A percentile compares a stretch with the other conserved stretches of the same genome.
These are phyloP conservation scores for Drosophila testacea DNA, from an alignment of 2,888 invertebrate species.

Conservation along the genomic window DNA sequence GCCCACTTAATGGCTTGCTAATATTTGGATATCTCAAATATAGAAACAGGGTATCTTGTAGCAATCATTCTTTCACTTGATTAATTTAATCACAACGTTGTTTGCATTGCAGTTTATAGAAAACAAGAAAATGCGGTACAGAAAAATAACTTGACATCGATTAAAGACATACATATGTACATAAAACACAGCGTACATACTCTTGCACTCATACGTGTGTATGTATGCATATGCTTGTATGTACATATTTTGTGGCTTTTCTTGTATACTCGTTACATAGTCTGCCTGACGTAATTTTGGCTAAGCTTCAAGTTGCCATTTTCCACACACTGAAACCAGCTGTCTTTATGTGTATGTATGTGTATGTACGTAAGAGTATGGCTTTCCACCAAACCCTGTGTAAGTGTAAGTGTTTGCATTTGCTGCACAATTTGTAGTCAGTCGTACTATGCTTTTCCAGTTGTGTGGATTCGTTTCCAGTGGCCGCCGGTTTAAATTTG, in stretches of 20 bases:
- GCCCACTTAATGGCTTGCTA: neutral
- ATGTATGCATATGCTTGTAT: neutral
- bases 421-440: conserved; percentile 55
- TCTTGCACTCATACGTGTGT: neutral
- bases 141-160: neutral
- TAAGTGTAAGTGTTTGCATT: conserved; percentile 48
- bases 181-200: neutral
- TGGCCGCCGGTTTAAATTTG: conserved; percentile 55
- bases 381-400: conserved; percentile 50
- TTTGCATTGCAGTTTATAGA: neutral
- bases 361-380: conserved; percentile 9
- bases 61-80: neutral
- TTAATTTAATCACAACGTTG: neutral
- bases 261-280: conserved; percentile 33
- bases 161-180: neutral
- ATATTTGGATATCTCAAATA: neutral
- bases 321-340: conserved; percentile 19
- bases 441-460: conserved; percentile 68
- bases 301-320: conserved; percentile 35
- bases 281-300: conserved; percentile 52
- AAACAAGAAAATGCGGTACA: neutral
- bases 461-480: conserved; percentile 73
- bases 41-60: neutral
- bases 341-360: conserved; percentile 11
- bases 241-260: conserved; percentile 16